Conservation (phyloP, 2,888 invertebrate genomes). For the Drosophila kanekoi region DNA sequence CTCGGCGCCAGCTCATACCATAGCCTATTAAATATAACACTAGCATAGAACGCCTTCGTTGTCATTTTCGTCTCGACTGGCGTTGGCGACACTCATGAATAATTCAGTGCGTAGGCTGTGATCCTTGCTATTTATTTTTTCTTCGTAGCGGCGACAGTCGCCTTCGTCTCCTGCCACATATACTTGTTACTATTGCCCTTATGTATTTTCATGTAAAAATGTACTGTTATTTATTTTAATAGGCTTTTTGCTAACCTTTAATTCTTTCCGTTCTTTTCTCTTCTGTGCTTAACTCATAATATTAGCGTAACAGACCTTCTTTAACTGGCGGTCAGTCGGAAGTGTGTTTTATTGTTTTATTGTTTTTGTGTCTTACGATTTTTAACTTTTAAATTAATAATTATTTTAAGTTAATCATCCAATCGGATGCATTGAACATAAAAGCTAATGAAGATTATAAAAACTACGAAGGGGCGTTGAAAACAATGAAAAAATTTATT, state of each 20-base stretch:
- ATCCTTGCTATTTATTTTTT: slow-evolving; percentile 54
- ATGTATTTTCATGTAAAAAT: slow-evolving; percentile 68
- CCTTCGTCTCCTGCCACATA: neutral
- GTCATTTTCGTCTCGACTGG: slow-evolving; percentile 22
- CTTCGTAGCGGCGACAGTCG: slow-evolving; percentile 41
- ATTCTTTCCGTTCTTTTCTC: slow-evolving; percentile 32
- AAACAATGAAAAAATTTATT: too few species aligned
- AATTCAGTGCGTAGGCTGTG: slow-evolving; percentile 72
- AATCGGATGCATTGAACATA: slow-evolving; percentile 28
- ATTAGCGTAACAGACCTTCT: slow-evolving; percentile 58
- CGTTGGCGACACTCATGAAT: slow-evolving; percentile 65
- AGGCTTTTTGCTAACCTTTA: slow-evolving; percentile 48
- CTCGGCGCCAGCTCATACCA: neutral
- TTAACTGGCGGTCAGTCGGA: neutral
- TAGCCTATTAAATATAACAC: slow-evolving; percentile 74
- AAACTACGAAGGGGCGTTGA: too few species aligned
- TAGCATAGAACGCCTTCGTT: slow-evolving; percentile 30
- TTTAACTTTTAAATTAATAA: slow-evolving; percentile 42
- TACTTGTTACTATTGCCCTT: slow-evolving; percentile 43
- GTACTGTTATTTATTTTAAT: slow-evolving; percentile 76
- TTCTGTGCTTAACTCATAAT: slow-evolving; percentile 49
- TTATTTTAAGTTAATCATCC: slow-evolving; percentile 14
- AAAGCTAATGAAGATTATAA: too few species aligned
- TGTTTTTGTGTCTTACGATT: slow-evolving; percentile 31
- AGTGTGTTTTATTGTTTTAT: slow-evolving; percentile 38